Percentiles rank a stretch among this genome's conserved stretches.
phyloP scores from a whole-genome alignment of 1,140 invertebrate genomes.

The Drosophila oshimai region DNA sequence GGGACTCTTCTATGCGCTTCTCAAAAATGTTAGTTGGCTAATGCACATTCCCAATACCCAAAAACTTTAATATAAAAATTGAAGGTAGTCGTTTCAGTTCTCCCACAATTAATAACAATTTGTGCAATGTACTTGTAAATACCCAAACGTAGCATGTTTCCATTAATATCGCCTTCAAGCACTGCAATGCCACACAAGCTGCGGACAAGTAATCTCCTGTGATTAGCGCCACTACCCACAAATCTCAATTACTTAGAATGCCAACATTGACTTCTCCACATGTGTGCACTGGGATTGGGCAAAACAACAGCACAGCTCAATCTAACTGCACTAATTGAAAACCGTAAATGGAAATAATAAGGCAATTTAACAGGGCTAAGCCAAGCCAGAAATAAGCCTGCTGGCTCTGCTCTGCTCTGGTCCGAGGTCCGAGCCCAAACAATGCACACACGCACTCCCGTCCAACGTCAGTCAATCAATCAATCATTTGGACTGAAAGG shows the following conservation, averaged over 20 bases:
- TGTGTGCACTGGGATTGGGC: neutral
- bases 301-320: neutral
- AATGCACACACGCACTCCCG: neutral
- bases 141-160: neutral
- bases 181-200: neutral
- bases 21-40: neutral
- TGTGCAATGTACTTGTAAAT: neutral
- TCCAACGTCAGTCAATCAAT: constrained; percentile 24
- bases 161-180: neutral
- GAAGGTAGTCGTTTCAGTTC: neutral
- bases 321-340: constrained; percentile 19
- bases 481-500: constrained; percentile 18
- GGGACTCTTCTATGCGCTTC: neutral
- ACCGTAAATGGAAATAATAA: constrained; percentile 29
- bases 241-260: constrained; percentile 2
- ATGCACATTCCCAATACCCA: too few species aligned
- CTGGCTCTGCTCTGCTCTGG: neutral
- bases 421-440: neutral
- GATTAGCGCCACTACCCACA: neutral
- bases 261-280: neutral
- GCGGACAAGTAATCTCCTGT: neutral
- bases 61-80: too few species aligned
- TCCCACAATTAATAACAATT: neutral
- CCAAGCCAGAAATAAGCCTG: neutral
- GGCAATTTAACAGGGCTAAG: neutral